These are phyloP conservation scores for Pleuronectes platessa DNA, from an alignment of 2,113 vertebrate species.

Conservation along the genomic window DNA sequence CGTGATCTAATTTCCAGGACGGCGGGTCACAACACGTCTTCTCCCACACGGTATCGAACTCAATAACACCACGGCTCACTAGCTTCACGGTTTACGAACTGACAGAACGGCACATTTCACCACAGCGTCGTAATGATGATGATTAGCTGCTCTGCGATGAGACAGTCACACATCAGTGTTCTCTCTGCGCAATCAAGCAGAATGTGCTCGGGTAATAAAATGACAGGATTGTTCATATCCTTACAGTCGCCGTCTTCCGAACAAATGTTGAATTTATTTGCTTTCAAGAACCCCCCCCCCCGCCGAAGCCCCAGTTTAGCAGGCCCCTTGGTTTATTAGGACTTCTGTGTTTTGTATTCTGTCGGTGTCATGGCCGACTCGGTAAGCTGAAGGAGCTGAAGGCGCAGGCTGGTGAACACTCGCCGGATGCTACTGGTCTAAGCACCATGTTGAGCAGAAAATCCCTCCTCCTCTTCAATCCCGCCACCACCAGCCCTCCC, in stretches of 20 bases:
- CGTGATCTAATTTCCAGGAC: conserved; percentile 56
- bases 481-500: conserved; percentile 29
- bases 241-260: conserved; percentile 1
- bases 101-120: conserved; percentile 53
- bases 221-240: background rate
- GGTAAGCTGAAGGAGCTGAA: conserved; percentile 27
- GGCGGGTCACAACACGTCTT: conserved; percentile 46
- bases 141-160: conserved; percentile 23
- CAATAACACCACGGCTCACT: conserved; percentile 54
- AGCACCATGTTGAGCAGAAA: conserved; percentile 60
- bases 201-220: conserved; percentile 8
- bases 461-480: conserved; percentile 49
- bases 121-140: conserved; percentile 48
- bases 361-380: conserved; percentile 26
- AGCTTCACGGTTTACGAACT: conserved; percentile 55
- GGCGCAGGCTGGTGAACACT: conserved; percentile 19
- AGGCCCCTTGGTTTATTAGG: background rate
- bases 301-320: background rate
- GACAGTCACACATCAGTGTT: conserved; percentile 15
- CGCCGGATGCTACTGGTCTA: conserved; percentile 32
- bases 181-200: conserved; percentile 14
- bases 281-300: background rate
- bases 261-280: conserved; percentile 5
- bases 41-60: conserved; percentile 51
- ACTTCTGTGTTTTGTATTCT: conserved; percentile 17